Evolutionary conservation across 2,113 vertebrate species (phyloP), one percentile per base, ranked within the genome.

Genomic region (Sinocyclocheilus anophthalmus): DNA sequence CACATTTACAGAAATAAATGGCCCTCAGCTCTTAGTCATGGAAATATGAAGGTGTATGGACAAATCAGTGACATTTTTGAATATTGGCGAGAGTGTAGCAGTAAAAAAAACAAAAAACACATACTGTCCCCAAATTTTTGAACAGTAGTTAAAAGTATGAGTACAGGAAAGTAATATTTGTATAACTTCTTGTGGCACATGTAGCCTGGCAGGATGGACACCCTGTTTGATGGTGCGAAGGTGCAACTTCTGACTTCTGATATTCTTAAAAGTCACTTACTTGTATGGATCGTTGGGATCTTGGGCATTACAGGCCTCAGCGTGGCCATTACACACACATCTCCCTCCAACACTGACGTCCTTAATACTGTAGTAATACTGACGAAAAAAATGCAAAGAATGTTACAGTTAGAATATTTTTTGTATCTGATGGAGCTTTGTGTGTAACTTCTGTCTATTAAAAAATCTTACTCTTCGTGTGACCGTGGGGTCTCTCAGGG

Each of bases 281-380:
- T 96, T 97, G 95, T 96, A 98, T 7, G 98, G 98, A 90, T 99
- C 95, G 0, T 79, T 92, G 45, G 96, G 97, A 83, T 99, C 96
- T 30, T 95, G 92, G 75, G 97, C 96, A 2, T 97, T 95, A 42
- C 98, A 99, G 79, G 96, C 96, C 0, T 99, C 98, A 0, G 98
- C 98, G 0, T 99, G 98, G 69, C 98, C 98, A 0, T 99, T 97
- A 91, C 98, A 99, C 85, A 99, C 98, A 20, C 98, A 99, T 75
- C 98, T 96, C 45, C 98, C 98, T 7, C 98, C 98, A 0, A 99
- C 96, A 82, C 98, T 99, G 95, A 99, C 97, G 85, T 99, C 98
- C 90, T 99, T 99, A 92, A 99, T 97, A 76, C 98, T 99, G 94
- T 99, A 99, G 92, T 98, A 99, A 86, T 99, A 99, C 98, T 99